Evolutionary conservation across 2,888 invertebrate genomes (phyloP), one percentile per base, ranked within the genome.

Genomic region (Andricus quercusramuli): DNA sequence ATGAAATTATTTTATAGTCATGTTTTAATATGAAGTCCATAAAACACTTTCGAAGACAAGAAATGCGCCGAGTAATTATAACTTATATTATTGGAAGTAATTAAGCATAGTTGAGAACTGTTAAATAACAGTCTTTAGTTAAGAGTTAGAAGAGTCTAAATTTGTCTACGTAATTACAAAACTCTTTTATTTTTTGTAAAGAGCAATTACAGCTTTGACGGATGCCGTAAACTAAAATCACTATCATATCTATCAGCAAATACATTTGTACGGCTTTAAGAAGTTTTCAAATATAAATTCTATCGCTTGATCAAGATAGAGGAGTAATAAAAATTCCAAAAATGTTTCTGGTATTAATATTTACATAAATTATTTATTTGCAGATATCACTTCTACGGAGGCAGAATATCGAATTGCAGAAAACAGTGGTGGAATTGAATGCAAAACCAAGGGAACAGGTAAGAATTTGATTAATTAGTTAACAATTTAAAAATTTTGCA

Each of bases 301-400:
- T n/a, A n/a, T 56, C n/a, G 56, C 9, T 56, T 56, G n/a, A 20
- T 56, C 8, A 3, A 56, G 9, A 11, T 56, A n/a, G 0, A 3
- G n/a, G n/a, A 56, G 11, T 56, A n/a, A 56, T n/a, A 9, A n/a
- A n/a, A n/a, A n/a, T n/a, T 56, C 2, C n/a, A n/a, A 3, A 56
- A 56, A 56, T 56, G 1, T 65, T 29, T 37, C 20, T 65, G 3
- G 20, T 20, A 65, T 32, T 15, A 44, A 15, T 68, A 68, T 44
- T 44, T 17, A 70, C 3, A 56, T 59, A 20, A 47, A n/a, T 29
- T 78, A 70, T 67, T 82, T 74, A 62, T 78, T 83, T 83, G 25
- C 85, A 92, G 92, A 92, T 92, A 78, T 90, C 91, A n/a, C 84
- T 90, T n/a, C 80, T 92, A 22, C 88, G 90, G 29, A 87, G 89